These are phyloP conservation scores for Enoplosus armatus DNA, from an alignment of 2,797 vertebrate genomes.

Conservation along the genomic window DNA sequence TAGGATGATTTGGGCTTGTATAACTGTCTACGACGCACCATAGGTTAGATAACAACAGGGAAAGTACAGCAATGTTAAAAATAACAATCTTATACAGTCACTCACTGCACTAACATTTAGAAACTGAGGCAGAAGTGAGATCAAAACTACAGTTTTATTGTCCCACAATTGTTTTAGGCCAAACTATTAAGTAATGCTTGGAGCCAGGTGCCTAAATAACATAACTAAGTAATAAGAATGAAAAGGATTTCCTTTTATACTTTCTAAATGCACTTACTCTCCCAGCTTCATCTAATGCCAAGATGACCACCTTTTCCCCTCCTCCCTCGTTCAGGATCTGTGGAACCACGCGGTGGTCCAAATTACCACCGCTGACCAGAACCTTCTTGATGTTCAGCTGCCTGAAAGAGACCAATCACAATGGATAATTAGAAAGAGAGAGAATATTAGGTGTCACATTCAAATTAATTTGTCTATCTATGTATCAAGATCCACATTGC, in stretches of 20 bases:
- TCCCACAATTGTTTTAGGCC: background rate
- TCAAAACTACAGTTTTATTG: conserved; percentile 19
- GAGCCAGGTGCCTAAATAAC: background rate
- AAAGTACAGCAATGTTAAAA: conserved; percentile 35
- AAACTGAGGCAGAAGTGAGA: conserved; percentile 13
- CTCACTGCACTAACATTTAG: background rate
- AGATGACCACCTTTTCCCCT: conserved; percentile 90
- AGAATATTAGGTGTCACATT: background rate
- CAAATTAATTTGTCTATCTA: background rate
- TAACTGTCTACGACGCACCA: conserved; percentile 35
- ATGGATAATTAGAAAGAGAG: background rate
- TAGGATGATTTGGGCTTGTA: conserved; percentile 47
- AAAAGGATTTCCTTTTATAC: background rate
- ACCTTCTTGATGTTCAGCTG: conserved; percentile 97
- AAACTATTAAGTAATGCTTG: background rate
- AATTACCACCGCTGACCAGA: conserved; percentile 91
- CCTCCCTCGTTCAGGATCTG: conserved; percentile 92
- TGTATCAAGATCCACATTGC: background rate
- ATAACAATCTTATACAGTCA: conserved; percentile 25
- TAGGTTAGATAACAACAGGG: conserved; percentile 53
- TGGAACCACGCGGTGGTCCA: conserved; percentile 93
- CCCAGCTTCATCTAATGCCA: conserved; percentile 94
- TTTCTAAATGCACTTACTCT: conserved; percentile 83
- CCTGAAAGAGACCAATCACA: conserved; percentile 74
- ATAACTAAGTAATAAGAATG: no score